Evolutionary conservation across 2,797 vertebrate genomes (phyloP).

Genomic region (Odontamblyopus lacepedii): DNA sequence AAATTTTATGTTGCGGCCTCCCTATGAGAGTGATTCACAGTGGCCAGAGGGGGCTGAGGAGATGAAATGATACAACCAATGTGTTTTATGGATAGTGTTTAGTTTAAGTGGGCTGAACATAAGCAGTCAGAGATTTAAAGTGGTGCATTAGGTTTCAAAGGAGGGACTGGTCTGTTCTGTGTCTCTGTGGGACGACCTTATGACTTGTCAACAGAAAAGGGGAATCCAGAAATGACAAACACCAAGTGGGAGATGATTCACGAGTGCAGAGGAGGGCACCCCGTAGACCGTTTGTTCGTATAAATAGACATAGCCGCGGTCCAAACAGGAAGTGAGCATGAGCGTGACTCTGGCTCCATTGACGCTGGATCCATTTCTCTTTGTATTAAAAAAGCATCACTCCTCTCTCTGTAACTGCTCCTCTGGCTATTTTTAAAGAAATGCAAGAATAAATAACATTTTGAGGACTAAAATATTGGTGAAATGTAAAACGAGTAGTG

Average conservation of each 20-base stretch:
- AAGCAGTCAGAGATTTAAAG: constrained; percentile 54
- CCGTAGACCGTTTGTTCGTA: constrained; percentile 3
- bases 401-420: too few species aligned
- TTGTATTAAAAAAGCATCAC: too few species aligned
- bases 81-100: constrained; percentile 65
- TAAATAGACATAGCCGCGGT: too few species aligned
- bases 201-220: constrained; percentile 24
- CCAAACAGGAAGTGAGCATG: too few species aligned
- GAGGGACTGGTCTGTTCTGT: constrained; percentile 53
- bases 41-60: constrained; percentile 33
- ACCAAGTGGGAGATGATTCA: constrained; percentile 26
- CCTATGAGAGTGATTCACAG: constrained; percentile 33
- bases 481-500: too few species aligned
- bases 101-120: constrained; percentile 41
- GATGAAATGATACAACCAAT: constrained; percentile 53
- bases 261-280: constrained; percentile 43
- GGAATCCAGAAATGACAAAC: constrained; percentile 26
- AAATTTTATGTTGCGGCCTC: too few species aligned
- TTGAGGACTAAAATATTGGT: too few species aligned
- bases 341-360: too few species aligned
- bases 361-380: too few species aligned
- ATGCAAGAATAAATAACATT: too few species aligned
- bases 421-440: too few species aligned
- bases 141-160: constrained; percentile 67
- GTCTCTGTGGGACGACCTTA: constrained; percentile 45